A percentile compares a stretch with the other conserved stretches of the same genome.
Evolutionary conservation across 2,113 vertebrate species (phyloP).

Genomic region (Dendropsophus ebraccatus): DNA sequence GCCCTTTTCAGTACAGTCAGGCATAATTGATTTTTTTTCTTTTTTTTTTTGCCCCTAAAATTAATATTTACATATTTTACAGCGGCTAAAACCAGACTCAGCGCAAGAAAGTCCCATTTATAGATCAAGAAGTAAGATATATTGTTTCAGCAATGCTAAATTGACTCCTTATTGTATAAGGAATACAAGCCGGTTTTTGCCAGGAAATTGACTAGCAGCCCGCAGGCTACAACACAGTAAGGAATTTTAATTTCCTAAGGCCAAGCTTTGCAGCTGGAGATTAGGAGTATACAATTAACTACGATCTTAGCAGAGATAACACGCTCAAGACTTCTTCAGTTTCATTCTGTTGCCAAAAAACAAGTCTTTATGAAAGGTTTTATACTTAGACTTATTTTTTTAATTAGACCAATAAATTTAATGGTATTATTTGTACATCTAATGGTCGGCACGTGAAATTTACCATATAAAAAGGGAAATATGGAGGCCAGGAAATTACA

Average conservation of each 20-base stretch:
- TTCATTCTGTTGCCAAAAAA: constrained; percentile 38
- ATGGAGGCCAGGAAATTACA: constrained; percentile 2
- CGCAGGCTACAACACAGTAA: constrained; percentile 50
- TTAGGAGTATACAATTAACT: constrained; percentile 58
- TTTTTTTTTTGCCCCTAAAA: not conserved
- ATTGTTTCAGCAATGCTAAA: constrained; percentile 56
- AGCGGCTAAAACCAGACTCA: constrained; percentile 11
- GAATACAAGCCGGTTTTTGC: constrained; percentile 49
- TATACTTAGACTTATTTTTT: constrained; percentile 26
- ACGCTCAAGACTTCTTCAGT: constrained; percentile 51
- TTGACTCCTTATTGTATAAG: constrained; percentile 56
- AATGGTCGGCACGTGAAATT: not conserved
- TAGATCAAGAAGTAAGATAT: constrained; percentile 51
- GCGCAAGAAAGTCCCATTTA: constrained; percentile 32
- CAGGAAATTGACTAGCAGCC: constrained; percentile 58
- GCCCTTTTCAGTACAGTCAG: not conserved
- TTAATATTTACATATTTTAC: constrained; percentile 42
- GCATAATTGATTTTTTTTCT: not conserved
- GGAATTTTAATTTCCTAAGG: constrained; percentile 59
- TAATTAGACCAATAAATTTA: constrained; percentile 17
- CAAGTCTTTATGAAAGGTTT: constrained; percentile 41
- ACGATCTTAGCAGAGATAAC: constrained; percentile 57
- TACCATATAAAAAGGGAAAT: constrained; percentile 1
- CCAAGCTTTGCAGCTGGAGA: constrained; percentile 56
- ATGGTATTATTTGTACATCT: not conserved